Evolutionary conservation across 2,113 vertebrate species (phyloP), one percentile per base, ranked within the genome.

Genomic region (Charadrius vociferus): DNA sequence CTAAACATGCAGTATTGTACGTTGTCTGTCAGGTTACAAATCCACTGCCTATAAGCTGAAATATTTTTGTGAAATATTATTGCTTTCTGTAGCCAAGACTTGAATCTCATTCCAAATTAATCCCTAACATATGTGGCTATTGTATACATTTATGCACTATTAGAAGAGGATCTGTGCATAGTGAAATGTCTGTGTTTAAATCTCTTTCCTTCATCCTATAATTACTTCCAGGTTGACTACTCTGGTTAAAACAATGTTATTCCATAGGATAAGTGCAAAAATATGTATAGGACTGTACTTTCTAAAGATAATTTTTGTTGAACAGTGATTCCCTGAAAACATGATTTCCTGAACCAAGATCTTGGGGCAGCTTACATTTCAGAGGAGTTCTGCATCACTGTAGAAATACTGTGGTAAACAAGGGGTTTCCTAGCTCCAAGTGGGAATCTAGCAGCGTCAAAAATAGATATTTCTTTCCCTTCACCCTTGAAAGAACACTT

Each of bases 401-500:
- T 50, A 30, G 41, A 84, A 91, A 62, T 78, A 47, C 27, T 90
- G 68, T 61, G 88, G 68, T 81, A 95, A 92, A 93, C 50, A 81
- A 92, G 75, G 87, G 47, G 87, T 85, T 90, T 90, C 88, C 61
- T 49, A 9, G 67, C 61, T 86, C 20, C 45, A 37, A 86, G 13
- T 41, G 36, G 67, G 88, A 93, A 85, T 84, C 39, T 80, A 84
- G 75, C 37, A 41, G 43, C 78, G 83, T 94, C 53, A 96, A 75
- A 94, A 93, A 79, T 61, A 91, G 34, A 52, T 77, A 74, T 79
- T 43, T 75, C n/a, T 81, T 81, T 91, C 43, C 34, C 61, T 79
- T 82, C 85, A 90, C 56, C 55, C 58, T 75, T 87, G 81, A 93
- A 95, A 89, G 68, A 85, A 65, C 73, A 65, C 22, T 82, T 89